A percentile compares a stretch with the other conserved stretches of the same genome.
These are phyloP conservation scores for Gasterosteus nipponicus DNA, from an alignment of 2,113 vertebrate species.

Conservation along the genomic window DNA sequence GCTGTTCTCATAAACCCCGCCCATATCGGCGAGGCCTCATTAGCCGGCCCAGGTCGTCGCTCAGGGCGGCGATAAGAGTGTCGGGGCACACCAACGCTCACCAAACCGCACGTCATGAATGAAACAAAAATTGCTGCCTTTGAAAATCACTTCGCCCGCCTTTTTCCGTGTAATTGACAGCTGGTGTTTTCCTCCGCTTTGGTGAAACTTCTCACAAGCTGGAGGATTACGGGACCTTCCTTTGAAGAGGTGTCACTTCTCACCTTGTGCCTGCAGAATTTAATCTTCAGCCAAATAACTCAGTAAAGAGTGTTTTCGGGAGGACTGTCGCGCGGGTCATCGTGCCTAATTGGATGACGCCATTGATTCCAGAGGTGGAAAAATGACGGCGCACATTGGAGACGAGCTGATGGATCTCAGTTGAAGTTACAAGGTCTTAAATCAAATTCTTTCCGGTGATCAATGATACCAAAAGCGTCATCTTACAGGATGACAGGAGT, in stretches of 20 bases:
- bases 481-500: slow-evolving; percentile 36
- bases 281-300: slow-evolving; percentile 5
- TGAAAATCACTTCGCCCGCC: slow-evolving; percentile 7
- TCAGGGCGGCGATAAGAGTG: slow-evolving; percentile 48
- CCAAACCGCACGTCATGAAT: slow-evolving; percentile 48
- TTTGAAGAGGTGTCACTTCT: slow-evolving; percentile 11
- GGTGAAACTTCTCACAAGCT: slow-evolving; percentile 28
- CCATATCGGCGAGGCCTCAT: slow-evolving; percentile 67
- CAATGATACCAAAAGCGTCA: slow-evolving; percentile 15
- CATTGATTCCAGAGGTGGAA: slow-evolving; percentile 19
- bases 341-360: slow-evolving; percentile 27
- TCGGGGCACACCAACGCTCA: slow-evolving; percentile 8
- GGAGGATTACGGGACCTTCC: slow-evolving; percentile 20
- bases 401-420: slow-evolving; percentile 27
- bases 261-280: neutral
- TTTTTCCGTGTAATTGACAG: slow-evolving; percentile 48
- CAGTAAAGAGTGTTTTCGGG: neutral
- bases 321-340: slow-evolving; percentile 18
- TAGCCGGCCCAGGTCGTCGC: slow-evolving; percentile 58
- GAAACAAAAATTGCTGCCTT: slow-evolving; percentile 40
- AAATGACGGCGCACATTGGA: slow-evolving; percentile 2
- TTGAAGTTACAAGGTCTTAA: slow-evolving; percentile 46
- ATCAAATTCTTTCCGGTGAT: slow-evolving; percentile 39
- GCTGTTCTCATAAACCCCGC: slow-evolving; percentile 55
- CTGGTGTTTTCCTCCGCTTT: neutral